Evolutionary conservation across 2,113 vertebrate genomes (phyloP).

Genomic region (Oryctolagus cuniculus): DNA sequence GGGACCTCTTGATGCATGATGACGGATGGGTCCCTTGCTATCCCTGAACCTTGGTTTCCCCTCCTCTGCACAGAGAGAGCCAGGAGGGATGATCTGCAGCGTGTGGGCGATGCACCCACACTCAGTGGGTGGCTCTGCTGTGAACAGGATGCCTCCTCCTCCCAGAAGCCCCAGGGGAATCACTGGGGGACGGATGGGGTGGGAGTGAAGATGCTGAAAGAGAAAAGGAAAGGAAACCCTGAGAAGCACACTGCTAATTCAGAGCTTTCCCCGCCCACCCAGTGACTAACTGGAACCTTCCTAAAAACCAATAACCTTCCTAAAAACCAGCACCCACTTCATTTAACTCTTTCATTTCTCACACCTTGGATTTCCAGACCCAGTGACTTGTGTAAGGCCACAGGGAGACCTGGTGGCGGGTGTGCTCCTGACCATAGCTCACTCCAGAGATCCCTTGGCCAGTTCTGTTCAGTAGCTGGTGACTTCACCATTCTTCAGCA

Average conservation of each 20-base stretch:
- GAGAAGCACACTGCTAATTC: background rate
- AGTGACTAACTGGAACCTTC: rapidly evolving
- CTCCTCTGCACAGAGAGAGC: background rate
- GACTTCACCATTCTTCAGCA: no score
- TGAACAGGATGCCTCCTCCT: rapidly evolving
- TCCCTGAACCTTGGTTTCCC: background rate
- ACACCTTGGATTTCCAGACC: background rate
- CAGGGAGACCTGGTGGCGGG: background rate
- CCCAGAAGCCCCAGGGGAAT: background rate
- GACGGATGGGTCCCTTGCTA: background rate
- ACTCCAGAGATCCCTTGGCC: background rate
- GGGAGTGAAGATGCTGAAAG: background rate
- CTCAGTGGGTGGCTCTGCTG: background rate
- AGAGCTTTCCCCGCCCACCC: background rate
- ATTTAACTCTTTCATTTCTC: background rate
- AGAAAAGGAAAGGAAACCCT: background rate
- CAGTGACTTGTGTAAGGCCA: background rate
- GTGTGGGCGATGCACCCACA: rapidly evolving
- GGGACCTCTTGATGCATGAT: rapidly evolving
- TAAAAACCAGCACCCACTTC: background rate
- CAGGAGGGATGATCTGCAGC: background rate
- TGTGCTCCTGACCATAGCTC: background rate
- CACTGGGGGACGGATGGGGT: rapidly evolving
- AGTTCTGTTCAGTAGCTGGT: background rate
- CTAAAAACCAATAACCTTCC: background rate